Evolutionary conservation across 2,113 vertebrate genomes (phyloP).

Genomic region (Bettongia penicillata): DNA sequence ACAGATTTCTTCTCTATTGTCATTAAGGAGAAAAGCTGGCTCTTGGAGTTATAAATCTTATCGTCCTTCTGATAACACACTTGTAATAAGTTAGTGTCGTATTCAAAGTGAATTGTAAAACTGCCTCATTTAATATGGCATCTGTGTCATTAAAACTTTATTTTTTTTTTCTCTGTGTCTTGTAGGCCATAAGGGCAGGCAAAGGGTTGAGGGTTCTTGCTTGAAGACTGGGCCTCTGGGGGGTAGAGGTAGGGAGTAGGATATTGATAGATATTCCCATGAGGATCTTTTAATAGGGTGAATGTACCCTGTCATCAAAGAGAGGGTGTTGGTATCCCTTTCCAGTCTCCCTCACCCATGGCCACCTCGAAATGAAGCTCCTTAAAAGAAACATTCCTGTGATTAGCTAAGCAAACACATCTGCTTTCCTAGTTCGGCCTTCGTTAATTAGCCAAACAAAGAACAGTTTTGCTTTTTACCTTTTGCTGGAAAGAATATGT

Average conservation of each 20-base stretch:
- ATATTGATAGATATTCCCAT: constrained; percentile 37
- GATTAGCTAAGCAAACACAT: constrained; percentile 89
- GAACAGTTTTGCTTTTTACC: constrained; percentile 81
- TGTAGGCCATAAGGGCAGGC: constrained; percentile 25
- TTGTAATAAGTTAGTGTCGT: constrained; percentile 86
- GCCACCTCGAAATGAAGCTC: constrained; percentile 79
- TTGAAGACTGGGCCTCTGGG: constrained; percentile 40
- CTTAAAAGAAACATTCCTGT: constrained; percentile 85
- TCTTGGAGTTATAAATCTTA: constrained; percentile 86
- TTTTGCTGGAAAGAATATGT: constrained; percentile 85
- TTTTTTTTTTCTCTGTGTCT: background rate
- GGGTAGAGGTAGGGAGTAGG: background rate
- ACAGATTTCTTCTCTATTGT: constrained; percentile 83
- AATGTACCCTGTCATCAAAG: constrained; percentile 50
- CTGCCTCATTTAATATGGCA: constrained; percentile 85
- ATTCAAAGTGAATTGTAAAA: constrained; percentile 85
- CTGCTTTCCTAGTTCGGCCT: constrained; percentile 86
- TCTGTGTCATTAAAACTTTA: constrained; percentile 84
- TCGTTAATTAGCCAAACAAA: constrained; percentile 88
- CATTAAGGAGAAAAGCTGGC: constrained; percentile 82
- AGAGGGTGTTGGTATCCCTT: constrained; percentile 35
- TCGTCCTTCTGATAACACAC: constrained; percentile 86
- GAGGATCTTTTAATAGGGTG: constrained; percentile 26
- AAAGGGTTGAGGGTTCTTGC: background rate
- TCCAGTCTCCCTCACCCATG: constrained; percentile 57